These are phyloP conservation scores for Lutjanus argentimaculatus DNA, from an alignment of 2,797 vertebrate genomes.

Conservation along the genomic window DNA sequence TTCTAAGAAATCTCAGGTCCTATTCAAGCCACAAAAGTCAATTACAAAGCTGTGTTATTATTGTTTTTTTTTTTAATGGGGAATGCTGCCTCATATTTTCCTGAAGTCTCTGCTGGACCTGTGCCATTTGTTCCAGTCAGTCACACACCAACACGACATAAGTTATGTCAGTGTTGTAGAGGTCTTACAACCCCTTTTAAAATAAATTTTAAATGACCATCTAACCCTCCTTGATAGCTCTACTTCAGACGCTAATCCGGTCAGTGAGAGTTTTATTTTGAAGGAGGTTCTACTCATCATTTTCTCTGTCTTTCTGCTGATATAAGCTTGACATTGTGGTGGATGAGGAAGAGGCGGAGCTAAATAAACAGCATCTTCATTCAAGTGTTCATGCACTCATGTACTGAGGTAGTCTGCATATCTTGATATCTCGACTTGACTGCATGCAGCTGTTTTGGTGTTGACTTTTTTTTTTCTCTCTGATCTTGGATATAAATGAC, in stretches of 20 bases:
- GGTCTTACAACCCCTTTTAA: not conserved
- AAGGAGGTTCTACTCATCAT: not conserved
- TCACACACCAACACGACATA: not conserved
- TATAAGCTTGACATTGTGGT: not conserved
- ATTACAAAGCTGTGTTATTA: not conserved
- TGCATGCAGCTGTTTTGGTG: not conserved
- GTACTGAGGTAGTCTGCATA: not conserved
- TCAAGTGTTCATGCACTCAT: constrained; percentile 26
- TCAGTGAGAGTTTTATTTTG: constrained; percentile 38
- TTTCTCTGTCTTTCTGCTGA: not conserved
- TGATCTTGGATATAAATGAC: constrained; percentile 70
- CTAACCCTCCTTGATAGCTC: not conserved
- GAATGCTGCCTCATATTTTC: not conserved
- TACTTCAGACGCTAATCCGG: not conserved
- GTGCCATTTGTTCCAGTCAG: not conserved
- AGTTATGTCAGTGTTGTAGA: not conserved
- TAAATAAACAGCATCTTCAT: constrained; percentile 26
- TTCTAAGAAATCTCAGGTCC: not conserved
- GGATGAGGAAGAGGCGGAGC: constrained; percentile 61
- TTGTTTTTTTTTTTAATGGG: no score
- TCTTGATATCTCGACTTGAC: not conserved
- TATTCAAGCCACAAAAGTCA: not conserved
- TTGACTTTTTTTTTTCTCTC: not conserved
- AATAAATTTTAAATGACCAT: not conserved
- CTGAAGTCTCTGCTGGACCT: not conserved